Conservation (phyloP, 2,888 invertebrate genomes). For the Adelognathus sp. region DNA sequence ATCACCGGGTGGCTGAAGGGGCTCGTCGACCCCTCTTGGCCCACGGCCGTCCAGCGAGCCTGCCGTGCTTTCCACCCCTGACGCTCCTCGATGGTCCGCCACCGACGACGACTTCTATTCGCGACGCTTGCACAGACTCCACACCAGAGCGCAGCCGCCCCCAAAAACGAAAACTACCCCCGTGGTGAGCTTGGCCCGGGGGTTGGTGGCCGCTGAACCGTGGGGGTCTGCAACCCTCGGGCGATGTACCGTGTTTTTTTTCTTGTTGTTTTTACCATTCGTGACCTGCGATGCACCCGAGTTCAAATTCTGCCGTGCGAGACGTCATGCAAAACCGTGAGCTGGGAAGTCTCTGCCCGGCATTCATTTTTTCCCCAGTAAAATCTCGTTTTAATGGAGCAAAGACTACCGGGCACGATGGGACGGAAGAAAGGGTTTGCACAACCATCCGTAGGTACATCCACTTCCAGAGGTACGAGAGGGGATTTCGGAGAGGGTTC, state of each 20-base stretch:
- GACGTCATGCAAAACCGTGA: constrained; percentile 1
- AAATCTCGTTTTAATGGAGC: constrained; percentile 6
- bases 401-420: background rate
- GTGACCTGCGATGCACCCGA: constrained; percentile 8
- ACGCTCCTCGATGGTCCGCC: constrained; percentile 12
- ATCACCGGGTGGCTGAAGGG: constrained; percentile 20
- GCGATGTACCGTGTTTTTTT: constrained; percentile 32
- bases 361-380: background rate
- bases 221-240: constrained; percentile 26
- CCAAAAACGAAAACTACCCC: constrained; percentile 65
- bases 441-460: background rate
- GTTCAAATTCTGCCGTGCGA: constrained; percentile 5
- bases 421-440: background rate
- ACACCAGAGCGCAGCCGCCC: constrained; percentile 60
- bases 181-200: constrained; percentile 68
- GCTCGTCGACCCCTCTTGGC: constrained; percentile 40
- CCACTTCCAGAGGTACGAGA: background rate
- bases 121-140: background rate
- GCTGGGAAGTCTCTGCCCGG: background rate
- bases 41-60: constrained; percentile 32
- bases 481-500: background rate
- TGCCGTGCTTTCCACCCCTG: constrained; percentile 34
- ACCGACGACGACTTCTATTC: constrained; percentile 34
- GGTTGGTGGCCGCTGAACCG: constrained; percentile 63
- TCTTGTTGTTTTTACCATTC: constrained; percentile 17